phyloP scores from a whole-genome alignment of 1,140 invertebrate species.

The Camponotus floridanus region DNA sequence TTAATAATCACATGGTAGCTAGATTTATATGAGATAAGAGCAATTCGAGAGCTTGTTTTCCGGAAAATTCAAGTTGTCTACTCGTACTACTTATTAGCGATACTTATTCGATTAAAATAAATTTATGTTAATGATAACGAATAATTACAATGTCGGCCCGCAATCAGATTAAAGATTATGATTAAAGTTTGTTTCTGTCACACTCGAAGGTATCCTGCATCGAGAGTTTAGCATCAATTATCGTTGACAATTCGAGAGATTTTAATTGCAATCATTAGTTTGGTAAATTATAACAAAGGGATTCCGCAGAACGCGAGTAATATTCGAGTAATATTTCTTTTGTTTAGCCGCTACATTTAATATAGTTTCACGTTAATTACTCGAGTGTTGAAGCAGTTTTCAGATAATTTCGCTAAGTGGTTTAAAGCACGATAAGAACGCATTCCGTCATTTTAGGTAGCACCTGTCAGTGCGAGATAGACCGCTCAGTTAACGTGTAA shows the following conservation, averaged over 20 bases:
- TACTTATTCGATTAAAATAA: slow-evolving; percentile 10
- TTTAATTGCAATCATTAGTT: slow-evolving; percentile 33
- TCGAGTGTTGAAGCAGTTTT: slow-evolving; percentile 18
- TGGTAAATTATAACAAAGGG: background rate
- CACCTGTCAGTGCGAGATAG: slow-evolving; percentile 63
- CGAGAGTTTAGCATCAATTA: no score
- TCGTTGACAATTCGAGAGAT: background rate
- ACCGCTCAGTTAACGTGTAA: slow-evolving; percentile 62
- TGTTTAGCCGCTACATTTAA: background rate
- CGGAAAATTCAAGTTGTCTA: background rate
- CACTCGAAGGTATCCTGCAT: background rate
- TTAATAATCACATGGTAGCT: background rate
- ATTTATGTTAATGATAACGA: background rate
- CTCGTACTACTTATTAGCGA: background rate
- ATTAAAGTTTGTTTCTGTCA: slow-evolving; percentile 9
- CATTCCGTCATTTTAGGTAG: slow-evolving; percentile 56
- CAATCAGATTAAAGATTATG: background rate
- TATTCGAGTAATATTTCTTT: background rate
- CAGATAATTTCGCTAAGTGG: slow-evolving; percentile 40
- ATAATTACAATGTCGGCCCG: background rate
- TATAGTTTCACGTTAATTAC: slow-evolving; percentile 42
- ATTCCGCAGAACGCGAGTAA: background rate
- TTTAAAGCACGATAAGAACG: slow-evolving; percentile 56
- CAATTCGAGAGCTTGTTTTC: background rate
- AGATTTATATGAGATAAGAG: background rate